Base-by-base conservation (phyloP, 2,797 vertebrate genomes). In the Merluccius polli region DNA sequence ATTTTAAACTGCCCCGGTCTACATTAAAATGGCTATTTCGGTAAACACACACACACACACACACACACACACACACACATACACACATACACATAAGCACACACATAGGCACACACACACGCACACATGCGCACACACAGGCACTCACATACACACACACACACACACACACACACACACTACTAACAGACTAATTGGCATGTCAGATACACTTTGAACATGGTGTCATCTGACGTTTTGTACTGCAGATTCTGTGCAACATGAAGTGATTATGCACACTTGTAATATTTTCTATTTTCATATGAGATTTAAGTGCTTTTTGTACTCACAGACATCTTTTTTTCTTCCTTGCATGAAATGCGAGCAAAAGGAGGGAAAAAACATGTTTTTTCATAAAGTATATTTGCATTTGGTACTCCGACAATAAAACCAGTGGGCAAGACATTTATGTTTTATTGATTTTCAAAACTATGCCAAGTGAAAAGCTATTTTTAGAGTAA, bases 251-350 rank as follows among this genome's bases (percentile, higher is more conserved):
- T 90, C 89, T 73, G 91, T 93, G 92, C 90, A 93, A 91, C 92
- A 90, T 90, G 87, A 90, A 89, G 89, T 88, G 84, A 90, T 92
- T 93, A 92, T 93, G 91, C 92, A 94, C 92, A 93, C 91, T 91
- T 94, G 91, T 94, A 92, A 93, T 93, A 93, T 93, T 93, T 93
- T 93, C 87, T 94, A 94, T 94, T 94, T 94, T 94, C 93, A 93
- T 94, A 94, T 88, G 91, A 93, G 88, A 93, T 93, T 93, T 92
- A 92, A 92, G 92, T 92, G 92, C 90, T 92, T 93, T 93, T 93
- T 93, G 89, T 93, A 91, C 89, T 91, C 90, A 88, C 89, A 74
- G 87, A 88, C 91, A 90, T 91, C 83, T 90, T 91, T 92, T 89
- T 90, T 91, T 90, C 89, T 90, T 92, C 89, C 89, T 91, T 90